These are phyloP conservation scores for Gymnocheta viridis DNA, from an alignment of 2,888 invertebrate genomes.

Conservation along the genomic window DNA sequence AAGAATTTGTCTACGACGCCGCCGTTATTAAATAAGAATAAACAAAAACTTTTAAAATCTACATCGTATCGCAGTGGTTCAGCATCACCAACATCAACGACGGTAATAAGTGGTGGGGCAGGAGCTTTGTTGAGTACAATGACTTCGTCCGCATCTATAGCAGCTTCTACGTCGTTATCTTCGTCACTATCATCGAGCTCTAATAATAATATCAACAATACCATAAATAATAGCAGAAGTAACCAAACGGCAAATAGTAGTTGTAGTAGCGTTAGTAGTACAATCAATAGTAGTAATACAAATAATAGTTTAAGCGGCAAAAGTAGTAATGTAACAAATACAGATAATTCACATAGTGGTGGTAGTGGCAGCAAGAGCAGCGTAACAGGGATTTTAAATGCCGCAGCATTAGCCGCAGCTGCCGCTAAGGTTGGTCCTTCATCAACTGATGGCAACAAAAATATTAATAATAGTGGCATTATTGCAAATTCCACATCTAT, in stretches of 20 bases:
- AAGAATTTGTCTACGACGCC: slow-evolving; percentile 60
- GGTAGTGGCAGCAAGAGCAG: slow-evolving; percentile 60
- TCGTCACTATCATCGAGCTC: slow-evolving; percentile 69
- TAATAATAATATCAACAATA: slow-evolving; percentile 71
- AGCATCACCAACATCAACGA: slow-evolving; percentile 70
- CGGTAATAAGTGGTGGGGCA: slow-evolving; percentile 58
- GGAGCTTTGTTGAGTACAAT: slow-evolving; percentile 80
- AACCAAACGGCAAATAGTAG: slow-evolving; percentile 72
- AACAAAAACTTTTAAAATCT: slow-evolving; percentile 64
- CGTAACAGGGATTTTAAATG: slow-evolving; percentile 79
- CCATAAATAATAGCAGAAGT: slow-evolving; percentile 58
- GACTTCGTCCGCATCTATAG: slow-evolving; percentile 71
- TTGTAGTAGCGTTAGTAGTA: slow-evolving; percentile 77
- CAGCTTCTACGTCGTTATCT: slow-evolving; percentile 55
- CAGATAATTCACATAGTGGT: slow-evolving; percentile 52
- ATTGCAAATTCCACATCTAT: slow-evolving; percentile 75
- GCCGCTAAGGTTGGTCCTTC: slow-evolving; percentile 50
- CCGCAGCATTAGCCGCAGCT: slow-evolving; percentile 75
- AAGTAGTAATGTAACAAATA: slow-evolving; percentile 75
- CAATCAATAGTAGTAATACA: slow-evolving; percentile 81
- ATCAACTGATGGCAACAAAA: slow-evolving; percentile 51
- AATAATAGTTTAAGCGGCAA: slow-evolving; percentile 78
- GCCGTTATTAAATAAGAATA: slow-evolving; percentile 65
- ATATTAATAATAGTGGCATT: slow-evolving; percentile 75
- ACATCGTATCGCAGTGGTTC: slow-evolving; percentile 63